Conservation (phyloP, 2,113 vertebrate genomes). For the Sula dactylatra region DNA sequence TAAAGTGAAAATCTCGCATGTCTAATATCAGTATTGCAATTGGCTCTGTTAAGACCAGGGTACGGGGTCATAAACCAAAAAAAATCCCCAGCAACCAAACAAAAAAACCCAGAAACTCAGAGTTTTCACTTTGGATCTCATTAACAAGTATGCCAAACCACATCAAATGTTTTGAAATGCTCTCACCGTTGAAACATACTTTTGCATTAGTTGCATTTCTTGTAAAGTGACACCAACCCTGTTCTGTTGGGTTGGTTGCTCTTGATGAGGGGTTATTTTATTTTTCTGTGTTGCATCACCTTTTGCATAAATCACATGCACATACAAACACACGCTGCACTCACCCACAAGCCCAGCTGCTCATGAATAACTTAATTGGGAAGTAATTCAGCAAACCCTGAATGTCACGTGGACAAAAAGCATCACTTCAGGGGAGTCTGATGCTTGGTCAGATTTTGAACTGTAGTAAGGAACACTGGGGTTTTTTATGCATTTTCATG, state of each 20-base stretch:
- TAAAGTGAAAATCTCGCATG: neutral
- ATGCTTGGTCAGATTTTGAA: neutral
- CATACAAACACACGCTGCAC: neutral
- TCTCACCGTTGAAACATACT: neutral
- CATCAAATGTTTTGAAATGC: neutral
- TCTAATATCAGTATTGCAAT: neutral
- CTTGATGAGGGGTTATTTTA: neutral
- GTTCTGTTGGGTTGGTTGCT: neutral
- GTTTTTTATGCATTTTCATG: neutral
- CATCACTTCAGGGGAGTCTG: neutral
- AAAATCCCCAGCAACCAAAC: no score
- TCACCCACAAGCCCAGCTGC: neutral
- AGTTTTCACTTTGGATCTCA: neutral
- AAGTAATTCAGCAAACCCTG: neutral
- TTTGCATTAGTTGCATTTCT: neutral
- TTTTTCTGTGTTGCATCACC: neutral
- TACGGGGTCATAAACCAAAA: fast-evolving
- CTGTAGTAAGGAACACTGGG: neutral
- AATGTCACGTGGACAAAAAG: neutral
- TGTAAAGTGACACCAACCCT: neutral
- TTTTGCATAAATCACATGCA: neutral
- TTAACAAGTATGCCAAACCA: neutral
- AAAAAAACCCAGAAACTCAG: neutral
- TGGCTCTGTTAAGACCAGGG: neutral
- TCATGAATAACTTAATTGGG: neutral